Conservation (phyloP, 2,888 invertebrate genomes). For the Cloeon dipterum region DNA sequence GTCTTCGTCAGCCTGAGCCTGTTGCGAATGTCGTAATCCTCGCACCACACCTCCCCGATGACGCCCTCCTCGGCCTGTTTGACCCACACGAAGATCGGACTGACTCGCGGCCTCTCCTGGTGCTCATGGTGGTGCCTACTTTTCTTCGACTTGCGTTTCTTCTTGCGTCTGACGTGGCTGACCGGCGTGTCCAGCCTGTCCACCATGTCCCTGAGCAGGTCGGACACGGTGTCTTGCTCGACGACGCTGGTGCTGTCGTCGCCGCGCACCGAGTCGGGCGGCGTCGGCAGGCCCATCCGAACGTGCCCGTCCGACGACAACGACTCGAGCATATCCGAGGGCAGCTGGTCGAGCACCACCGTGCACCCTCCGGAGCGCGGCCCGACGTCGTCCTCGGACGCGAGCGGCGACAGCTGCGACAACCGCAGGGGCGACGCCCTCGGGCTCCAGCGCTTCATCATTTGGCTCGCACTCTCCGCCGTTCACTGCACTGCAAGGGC, state of each 20-base stretch:
- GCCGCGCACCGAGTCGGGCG: conserved; percentile 15
- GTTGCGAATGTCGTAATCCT: conserved; percentile 69
- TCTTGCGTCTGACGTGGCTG: conserved; percentile 19
- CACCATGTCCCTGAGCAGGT: conserved; percentile 8
- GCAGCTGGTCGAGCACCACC: conserved; percentile 9
- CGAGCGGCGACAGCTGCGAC: too few species aligned
- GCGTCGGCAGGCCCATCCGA: conserved; percentile 20
- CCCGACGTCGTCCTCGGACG: conserved; percentile 1
- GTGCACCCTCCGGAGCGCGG: conserved; percentile 5
- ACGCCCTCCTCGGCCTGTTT: conserved; percentile 55
- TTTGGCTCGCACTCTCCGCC: too few species aligned
- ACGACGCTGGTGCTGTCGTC: conserved; percentile 5
- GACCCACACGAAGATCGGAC: conserved; percentile 64
- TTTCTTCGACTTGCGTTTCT: conserved; percentile 14
- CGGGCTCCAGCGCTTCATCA: too few species aligned
- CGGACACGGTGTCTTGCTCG: conserved; percentile 7
- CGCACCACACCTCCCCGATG: conserved; percentile 65
- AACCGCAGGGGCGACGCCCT: too few species aligned
- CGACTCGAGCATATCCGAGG: conserved; percentile 7
- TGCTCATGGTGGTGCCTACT: conserved; percentile 10
- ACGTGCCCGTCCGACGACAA: conserved; percentile 14
- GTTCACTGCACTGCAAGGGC: too few species aligned
- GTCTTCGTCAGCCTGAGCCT: conserved; percentile 64
- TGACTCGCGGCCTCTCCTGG: conserved; percentile 29
- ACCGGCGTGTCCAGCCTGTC: conserved; percentile 14